Base-by-base conservation (phyloP, 2,797 vertebrate species). In the Esox masquinongy region DNA sequence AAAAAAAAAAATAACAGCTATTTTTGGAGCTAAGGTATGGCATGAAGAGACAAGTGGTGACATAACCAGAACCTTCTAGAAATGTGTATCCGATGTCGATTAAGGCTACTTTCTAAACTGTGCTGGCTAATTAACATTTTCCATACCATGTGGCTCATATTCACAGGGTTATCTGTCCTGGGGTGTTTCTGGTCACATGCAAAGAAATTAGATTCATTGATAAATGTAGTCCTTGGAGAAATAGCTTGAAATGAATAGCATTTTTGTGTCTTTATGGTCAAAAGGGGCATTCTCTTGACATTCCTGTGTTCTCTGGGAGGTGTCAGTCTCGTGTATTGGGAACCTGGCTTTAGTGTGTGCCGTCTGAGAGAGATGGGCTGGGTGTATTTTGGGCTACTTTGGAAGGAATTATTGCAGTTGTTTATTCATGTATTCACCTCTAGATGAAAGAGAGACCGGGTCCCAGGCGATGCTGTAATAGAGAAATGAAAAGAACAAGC, bases 391-490 rank as follows among this genome's bases (percentile, higher is more conserved):
- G 61, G 85, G 80, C 74, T 51, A 83, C 85, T 90, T 91, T 89
- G 88, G 81, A 47, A 89, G 87, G 76, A 92, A 88, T 89, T 88
- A 73, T 90, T 88, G 88, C 86, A 70, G 85, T 88, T 66, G 26
- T 29, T 31, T 92, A 90, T 91, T 91, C 88, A 91, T 91, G 85
- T 86, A 89, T 91, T 89, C 89, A 91, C 87, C 89, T 90, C 80
- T 82, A 89, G 89, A 91, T 91, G 83, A 93, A 93, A 93, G 87
- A 74, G 78, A 82, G 76, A 84, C 75, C 56, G 79, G 56, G 79
- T 92, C 90, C 88, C 88, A 84, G 74, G 83, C 71, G 86, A 79
- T 71, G 70, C 74, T 85, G 73, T 72, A 73, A 36, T 56, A 72
- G 67, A 56, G 67, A 75, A 19, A 26, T 61, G 26, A 22, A 73